Evolutionary conservation across 1,140 invertebrate genomes (phyloP), one percentile per base, ranked within the genome.

Genomic region (Andricus grossulariae): DNA sequence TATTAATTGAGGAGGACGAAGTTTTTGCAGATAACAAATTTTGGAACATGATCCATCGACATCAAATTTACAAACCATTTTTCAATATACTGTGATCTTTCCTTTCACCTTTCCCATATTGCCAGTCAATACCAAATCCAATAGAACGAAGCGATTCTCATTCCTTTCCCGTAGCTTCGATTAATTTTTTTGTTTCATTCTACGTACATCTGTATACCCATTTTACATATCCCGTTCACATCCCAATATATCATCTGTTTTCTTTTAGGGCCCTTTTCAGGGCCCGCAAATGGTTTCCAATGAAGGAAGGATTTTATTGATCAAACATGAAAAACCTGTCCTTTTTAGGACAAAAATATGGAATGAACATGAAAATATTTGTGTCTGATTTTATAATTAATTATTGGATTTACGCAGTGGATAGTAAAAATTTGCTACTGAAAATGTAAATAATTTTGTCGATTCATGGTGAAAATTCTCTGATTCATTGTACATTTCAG

Each of bases 221-320:
- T 50, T 52, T 39, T 72, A 50, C 54, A 72, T 76, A 55, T 55
- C 66, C 54, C 32, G 60, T 18, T 51, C 52, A 71, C 50, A 45
- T 57, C 50, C 50, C 12, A 71, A 75, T 55, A 60, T 55, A 81
- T 75, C 71, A 81, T 82, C 80, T 77, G 21, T 76, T 83, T 84
- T 87, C 82, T 81, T 86, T 87, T 88, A 90, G 89, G 90, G 90
- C 83, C 89, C 89, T 88, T 86, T 85, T 87, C 78, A 88, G 90
- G 90, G 88, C 89, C 90, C 90, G 88, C 90, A 91, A 88, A 87
- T 88, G 18, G 49, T 50, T 90, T 75, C 80, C 0, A 12, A 86
- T 78, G 82, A 7, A 76, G 83, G 71, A 85, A 81, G 0, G 39
- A 79, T 78, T 72, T 60, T 82, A 83, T 71, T 71, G 51, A 76